Percentiles rank a stretch among this genome's conserved stretches.
These are phyloP conservation scores for Ochlodes sylvanus DNA, from an alignment of 2,888 invertebrate genomes.

Conservation along the genomic window DNA sequence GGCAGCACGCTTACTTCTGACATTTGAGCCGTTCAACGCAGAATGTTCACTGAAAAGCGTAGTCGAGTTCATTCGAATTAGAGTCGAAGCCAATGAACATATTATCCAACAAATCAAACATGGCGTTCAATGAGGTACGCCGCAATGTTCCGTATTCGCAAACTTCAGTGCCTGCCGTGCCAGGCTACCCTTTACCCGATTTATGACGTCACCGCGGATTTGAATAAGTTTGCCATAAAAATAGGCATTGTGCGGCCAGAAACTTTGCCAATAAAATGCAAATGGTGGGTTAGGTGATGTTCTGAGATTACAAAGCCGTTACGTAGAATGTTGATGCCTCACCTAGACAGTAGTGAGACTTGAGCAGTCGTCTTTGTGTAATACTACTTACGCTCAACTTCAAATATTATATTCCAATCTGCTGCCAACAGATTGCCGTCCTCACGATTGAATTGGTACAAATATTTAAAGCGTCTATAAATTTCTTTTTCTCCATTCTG, in stretches of 20 bases:
- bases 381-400: slow-evolving; percentile 10
- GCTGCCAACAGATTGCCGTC: slow-evolving; percentile 15
- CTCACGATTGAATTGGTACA: slow-evolving; percentile 27
- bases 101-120: slow-evolving; percentile 25
- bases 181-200: slow-evolving; percentile 75
- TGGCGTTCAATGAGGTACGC: slow-evolving; percentile 31
- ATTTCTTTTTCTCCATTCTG: slow-evolving; percentile 28
- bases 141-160: slow-evolving; percentile 33
- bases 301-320: slow-evolving; percentile 31
- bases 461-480: slow-evolving; percentile 33
- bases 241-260: slow-evolving; percentile 77
- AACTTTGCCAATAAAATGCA: slow-evolving; percentile 84
- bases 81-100: slow-evolving; percentile 2
- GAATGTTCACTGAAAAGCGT: not conserved
- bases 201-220: slow-evolving; percentile 79
- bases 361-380: slow-evolving; percentile 1
- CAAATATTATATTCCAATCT: slow-evolving; percentile 23
- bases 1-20: too few relatives aligned
- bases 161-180: slow-evolving; percentile 64
- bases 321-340: slow-evolving; percentile 14
- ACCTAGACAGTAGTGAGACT: slow-evolving; percentile 29
- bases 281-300: slow-evolving; percentile 67
- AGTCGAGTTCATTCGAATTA: not conserved
- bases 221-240: slow-evolving; percentile 83
- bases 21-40: too few relatives aligned